These are phyloP conservation scores for Solenopsis fugax DNA, from an alignment of 1,140 invertebrate genomes.

Conservation along the genomic window DNA sequence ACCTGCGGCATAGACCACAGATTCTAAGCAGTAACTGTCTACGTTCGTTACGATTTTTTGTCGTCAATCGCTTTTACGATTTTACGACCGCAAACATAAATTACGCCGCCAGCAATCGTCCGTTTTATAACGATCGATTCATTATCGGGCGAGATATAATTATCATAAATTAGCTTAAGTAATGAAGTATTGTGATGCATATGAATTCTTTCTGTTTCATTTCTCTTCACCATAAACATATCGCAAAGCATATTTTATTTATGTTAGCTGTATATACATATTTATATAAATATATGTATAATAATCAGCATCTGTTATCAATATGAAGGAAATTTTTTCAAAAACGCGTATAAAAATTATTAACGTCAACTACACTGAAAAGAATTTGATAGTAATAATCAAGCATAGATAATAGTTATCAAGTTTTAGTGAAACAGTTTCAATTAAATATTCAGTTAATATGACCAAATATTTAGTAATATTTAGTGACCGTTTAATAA, in stretches of 20 bases:
- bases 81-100: constrained; percentile 16
- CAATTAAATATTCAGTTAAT: too few relatives aligned
- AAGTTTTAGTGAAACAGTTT: too few relatives aligned
- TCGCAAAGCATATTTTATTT: neutral
- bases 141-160: neutral
- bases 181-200: neutral
- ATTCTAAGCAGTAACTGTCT: constrained; percentile 80
- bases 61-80: constrained; percentile 5
- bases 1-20: constrained; percentile 76
- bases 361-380: neutral
- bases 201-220: neutral
- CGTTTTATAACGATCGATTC: constrained; percentile 28
- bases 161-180: neutral
- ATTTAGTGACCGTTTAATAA: too few relatives aligned
- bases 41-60: constrained; percentile 56
- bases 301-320: neutral
- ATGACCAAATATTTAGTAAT: too few relatives aligned
- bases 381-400: too few relatives aligned
- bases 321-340: neutral
- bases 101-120: constrained; percentile 25
- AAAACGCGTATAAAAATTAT: constrained; percentile 4
- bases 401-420: too few relatives aligned
- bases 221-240: neutral
- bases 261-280: neutral
- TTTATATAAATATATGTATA: neutral